Base-by-base conservation (phyloP, 92 coral and sea anemone species). In the Plumapathes pennacea region DNA sequence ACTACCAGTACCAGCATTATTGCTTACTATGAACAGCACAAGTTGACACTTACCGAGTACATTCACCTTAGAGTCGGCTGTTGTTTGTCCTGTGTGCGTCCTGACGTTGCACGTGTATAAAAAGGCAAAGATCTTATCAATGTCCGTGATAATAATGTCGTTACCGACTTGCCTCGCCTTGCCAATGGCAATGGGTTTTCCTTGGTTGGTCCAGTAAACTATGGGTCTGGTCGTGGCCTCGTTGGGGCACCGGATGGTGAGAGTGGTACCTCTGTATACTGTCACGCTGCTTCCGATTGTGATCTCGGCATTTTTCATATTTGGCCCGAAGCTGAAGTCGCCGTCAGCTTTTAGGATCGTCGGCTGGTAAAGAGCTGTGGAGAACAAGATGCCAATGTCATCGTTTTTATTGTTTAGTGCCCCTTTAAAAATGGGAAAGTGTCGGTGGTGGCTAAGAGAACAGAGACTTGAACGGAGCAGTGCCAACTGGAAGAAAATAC, bases 251-350 rank as follows among this genome's bases (percentile, higher is more conserved):
- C 74, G 76, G 29, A 92, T 80, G n/a, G 57, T 81, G 4, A 92
- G 69, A 7, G 78, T 64, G 10, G 94, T 59, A 9, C 90, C 90
- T 1, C 65, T 76, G 74, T 71, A 81, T 10, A 85, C 84, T 7
- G 98, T 72, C 2, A 72, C 96, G 31, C 67, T 77, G n/a, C 85
- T 79, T 23, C 98, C 98, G n/a, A 92, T 83, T 0, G 96, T 88
- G 22, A 92, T 68, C 15, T 68, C 60, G 15, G 58, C 67, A 13
- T 51, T 41, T 28, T 54, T 77, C 33, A 67, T 78, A 26, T 66
- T 70, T 14, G 95, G 78, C 3, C 95, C 95, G 38, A 71, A 87
- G 14, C 58, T 57, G n/a, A 53, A 21, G n/a, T 19, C 45, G 15
- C 83, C 72, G 0, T 75, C 41, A 17, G 63, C 72, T 32, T 58